A percentile compares a stretch with the other conserved stretches of the same genome.
Conservation (phyloP, 2,797 vertebrate species). For the Myripristis murdjan region DNA sequence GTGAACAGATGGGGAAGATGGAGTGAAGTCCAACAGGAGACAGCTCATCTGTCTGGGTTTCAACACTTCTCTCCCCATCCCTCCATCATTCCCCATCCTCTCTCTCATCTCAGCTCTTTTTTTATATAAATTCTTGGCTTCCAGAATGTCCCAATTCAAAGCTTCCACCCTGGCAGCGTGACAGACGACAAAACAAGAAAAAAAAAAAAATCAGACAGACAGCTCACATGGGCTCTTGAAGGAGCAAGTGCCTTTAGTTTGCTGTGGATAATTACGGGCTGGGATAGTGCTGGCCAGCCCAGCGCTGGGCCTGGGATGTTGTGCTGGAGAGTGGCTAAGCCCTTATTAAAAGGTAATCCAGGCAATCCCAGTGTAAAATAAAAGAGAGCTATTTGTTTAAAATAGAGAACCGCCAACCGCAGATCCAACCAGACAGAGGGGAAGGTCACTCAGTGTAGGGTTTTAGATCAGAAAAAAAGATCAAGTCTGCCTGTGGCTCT, state of each 20-base stretch:
- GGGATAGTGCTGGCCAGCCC: conserved; percentile 52
- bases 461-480: conserved; percentile 81
- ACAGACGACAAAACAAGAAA: conserved; percentile 69
- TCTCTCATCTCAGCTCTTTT: conserved; percentile 51
- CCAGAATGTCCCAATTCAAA: conserved; percentile 78
- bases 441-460: conserved; percentile 80
- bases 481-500: conserved; percentile 78
- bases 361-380: conserved; percentile 81
- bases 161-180: conserved; percentile 83
- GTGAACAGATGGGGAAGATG: conserved; percentile 97
- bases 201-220: conserved; percentile 58
- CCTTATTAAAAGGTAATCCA: conserved; percentile 86
- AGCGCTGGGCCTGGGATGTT: conserved; percentile 63
- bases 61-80: conserved; percentile 62
- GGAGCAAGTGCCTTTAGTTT: conserved; percentile 66
- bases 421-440: conserved; percentile 69
- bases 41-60: conserved; percentile 93
- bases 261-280: conserved; percentile 77
- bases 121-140: conserved; percentile 90
- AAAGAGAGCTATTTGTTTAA: conserved; percentile 82
- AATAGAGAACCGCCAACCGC: conserved; percentile 66
- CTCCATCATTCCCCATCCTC: conserved; percentile 42
- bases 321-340: conserved; percentile 76
- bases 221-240: conserved; percentile 74
- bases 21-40: conserved; percentile 94